Evolutionary conservation across 2,888 invertebrate genomes (phyloP), one percentile per base, ranked within the genome.

Genomic region (Hypselothyrea guttata): DNA sequence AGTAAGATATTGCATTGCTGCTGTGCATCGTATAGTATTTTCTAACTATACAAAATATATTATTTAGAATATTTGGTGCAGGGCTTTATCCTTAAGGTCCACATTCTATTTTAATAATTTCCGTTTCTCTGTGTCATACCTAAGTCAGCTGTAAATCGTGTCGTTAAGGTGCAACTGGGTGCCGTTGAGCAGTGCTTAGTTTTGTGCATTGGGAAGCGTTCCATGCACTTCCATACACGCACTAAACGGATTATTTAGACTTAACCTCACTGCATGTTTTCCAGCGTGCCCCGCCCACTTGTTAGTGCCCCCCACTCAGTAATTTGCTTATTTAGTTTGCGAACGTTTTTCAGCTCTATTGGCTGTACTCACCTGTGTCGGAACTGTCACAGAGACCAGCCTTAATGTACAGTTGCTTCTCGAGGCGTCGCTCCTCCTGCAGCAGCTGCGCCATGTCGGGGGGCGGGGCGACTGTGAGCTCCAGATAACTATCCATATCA

Each of bases 381-480:
- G 94, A 93, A 67, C 89, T 90, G 72, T 94, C 94, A 79, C 94
- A 94, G 15, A 94, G 93, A 30, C 93, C 89, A 0, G 93, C 93
- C 84, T 93, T 95, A 82, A 94, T 94, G 87, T 95, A 95, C 48
- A 95, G 90, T 64, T 95, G 93, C 78, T 94, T 94, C 84, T 95
- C 95, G 54, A 95, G 92, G 52, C 95, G 93, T 4, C 94, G 92
- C 88, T 96, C 96, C 82, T 93, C 95, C 84, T 95, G 94, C n/a
- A 96, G 90, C 88, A 96, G 93, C 22, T 93, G 93, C 9, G 94
- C 94, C 91, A 96, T 94, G 87, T 96, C 95, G 4, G 95, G 95
- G 12, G 95, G 93, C 48, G 94, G 94, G 5, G 92, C 93, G 35
- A 94, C 90, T 1, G 92, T 92, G 33, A 95, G 89, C 86, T 94